Conservation (phyloP, 64 coral and sea anemone genomes). For the Catalaphyllia jardinei region DNA sequence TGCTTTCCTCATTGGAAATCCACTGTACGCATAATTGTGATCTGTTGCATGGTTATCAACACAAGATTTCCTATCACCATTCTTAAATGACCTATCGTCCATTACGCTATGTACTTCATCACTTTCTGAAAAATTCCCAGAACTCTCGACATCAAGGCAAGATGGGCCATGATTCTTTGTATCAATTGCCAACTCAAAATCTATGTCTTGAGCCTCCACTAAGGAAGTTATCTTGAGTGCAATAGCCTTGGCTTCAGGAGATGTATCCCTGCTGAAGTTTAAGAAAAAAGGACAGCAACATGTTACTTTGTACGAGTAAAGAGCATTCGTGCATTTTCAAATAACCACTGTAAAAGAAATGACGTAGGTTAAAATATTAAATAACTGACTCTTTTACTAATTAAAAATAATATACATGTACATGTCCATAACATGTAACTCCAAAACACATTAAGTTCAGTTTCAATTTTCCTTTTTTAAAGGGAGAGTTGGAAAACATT, state of each 20-base stretch:
- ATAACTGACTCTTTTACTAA: too few species aligned
- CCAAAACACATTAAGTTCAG: too few species aligned
- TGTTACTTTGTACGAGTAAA: not conserved
- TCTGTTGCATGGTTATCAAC: slow-evolving; percentile 47
- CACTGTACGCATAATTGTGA: slow-evolving; percentile 34
- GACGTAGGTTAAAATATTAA: too few species aligned
- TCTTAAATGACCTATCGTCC: not conserved
- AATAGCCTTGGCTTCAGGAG: not conserved
- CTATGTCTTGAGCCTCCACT: not conserved
- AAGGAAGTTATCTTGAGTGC: not conserved
- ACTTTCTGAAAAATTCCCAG: not conserved
- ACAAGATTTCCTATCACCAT: not conserved
- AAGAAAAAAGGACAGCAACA: not conserved
- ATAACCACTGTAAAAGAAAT: too few species aligned
- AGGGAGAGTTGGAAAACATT: too few species aligned
- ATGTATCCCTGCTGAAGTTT: not conserved
- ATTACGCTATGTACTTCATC: not conserved
- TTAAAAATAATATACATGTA: too few species aligned
- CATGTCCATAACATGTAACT: too few species aligned
- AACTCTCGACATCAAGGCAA: not conserved
- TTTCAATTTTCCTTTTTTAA: too few species aligned
- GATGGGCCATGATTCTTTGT: not conserved
- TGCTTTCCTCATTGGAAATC: slow-evolving; percentile 19
- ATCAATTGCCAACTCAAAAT: not conserved
- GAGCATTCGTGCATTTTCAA: too few species aligned